Evolutionary conservation across 1,140 invertebrate genomes (phyloP).

Genomic region (Anoplolepis gracilipes): DNA sequence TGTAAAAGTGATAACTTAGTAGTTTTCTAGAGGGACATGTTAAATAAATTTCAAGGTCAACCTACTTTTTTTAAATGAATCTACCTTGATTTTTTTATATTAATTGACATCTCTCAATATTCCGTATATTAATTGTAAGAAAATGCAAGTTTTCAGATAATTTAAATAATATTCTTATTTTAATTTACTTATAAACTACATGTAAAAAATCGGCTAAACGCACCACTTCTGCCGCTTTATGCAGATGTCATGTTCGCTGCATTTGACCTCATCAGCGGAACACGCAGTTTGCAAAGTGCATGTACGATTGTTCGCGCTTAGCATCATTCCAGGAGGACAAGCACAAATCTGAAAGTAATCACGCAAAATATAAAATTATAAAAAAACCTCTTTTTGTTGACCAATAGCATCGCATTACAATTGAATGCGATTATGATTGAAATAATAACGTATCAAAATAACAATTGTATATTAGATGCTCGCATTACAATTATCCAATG

Average conservation of each 20-base stretch:
- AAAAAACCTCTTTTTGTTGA: not conserved
- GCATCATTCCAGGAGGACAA: slow-evolving; percentile 87
- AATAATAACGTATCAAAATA: not conserved
- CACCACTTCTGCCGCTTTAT: slow-evolving; percentile 79
- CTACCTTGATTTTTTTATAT: too few relatives aligned
- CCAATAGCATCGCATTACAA: not conserved
- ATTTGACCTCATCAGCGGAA: slow-evolving; percentile 86
- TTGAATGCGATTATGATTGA: too few relatives aligned
- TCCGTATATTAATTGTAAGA: too few relatives aligned
- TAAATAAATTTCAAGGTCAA: too few relatives aligned
- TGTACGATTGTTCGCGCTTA: slow-evolving; percentile 84
- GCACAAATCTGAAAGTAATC: slow-evolving; percentile 84
- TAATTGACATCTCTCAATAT: too few relatives aligned
- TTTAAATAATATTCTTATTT: not conserved
- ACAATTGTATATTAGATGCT: not conserved
- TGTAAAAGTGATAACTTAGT: too few relatives aligned
- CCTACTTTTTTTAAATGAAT: too few relatives aligned
- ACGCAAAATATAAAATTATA: not conserved
- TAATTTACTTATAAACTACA: not conserved
- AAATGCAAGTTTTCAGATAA: not conserved
- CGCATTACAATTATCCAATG: not conserved
- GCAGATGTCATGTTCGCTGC: slow-evolving; percentile 84
- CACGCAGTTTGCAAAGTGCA: slow-evolving; percentile 86
- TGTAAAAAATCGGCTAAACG: not conserved
- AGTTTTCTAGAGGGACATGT: too few relatives aligned